Evolutionary conservation across 2,888 invertebrate genomes (phyloP), one percentile per base, ranked within the genome.

Genomic region (Leucophenga maculata): DNA sequence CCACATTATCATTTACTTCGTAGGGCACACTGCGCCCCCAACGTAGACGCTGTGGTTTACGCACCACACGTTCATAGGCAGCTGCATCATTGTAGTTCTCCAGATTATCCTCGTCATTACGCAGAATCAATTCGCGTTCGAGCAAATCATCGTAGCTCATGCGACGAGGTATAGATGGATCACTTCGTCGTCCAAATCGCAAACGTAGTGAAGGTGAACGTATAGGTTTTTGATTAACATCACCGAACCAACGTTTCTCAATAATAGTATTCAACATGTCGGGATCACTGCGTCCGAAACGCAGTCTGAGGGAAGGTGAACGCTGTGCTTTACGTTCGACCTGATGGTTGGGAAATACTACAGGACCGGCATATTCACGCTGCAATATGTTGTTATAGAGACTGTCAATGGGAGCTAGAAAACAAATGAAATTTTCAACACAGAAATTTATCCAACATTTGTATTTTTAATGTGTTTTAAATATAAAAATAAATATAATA

Each of bases 281-380:
- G 14, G 93, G 92, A 87, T 94, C 94, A 39, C 93, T 93, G 74
- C 94, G 91, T 52, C 94, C 94, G 83, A 94, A 95, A 74, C 94
- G 92, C 70, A 95, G 91, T 20, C 94, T 91, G 52, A 94, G 89
- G 1, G 94, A 94, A 0, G 94, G 94, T 16, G 94, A 93, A 73
- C 94, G 91, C 81, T 93, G 93, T 4, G 94, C 93, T 87, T 94
- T 94, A 85, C 94, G 92, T 64, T 94, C 93, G 32, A 94, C 91
- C 62, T 86, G 83, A 86, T 94, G 94, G 11, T 91, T 91, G 55
- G 91, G 88, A 71, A 89, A 87, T n/a, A 86, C 82, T 32, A 88
- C 79, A 3, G 88, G 88, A 0, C 86, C 89, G 44, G 88, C 86
- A 70, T 89, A 89, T 78, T 89, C 89, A 18, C 88, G 84, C 76